A percentile compares a stretch with the other conserved stretches of the same genome.
Evolutionary conservation across 1,140 invertebrate genomes (phyloP).

Genomic region (Macrosteles quadrilineatus): DNA sequence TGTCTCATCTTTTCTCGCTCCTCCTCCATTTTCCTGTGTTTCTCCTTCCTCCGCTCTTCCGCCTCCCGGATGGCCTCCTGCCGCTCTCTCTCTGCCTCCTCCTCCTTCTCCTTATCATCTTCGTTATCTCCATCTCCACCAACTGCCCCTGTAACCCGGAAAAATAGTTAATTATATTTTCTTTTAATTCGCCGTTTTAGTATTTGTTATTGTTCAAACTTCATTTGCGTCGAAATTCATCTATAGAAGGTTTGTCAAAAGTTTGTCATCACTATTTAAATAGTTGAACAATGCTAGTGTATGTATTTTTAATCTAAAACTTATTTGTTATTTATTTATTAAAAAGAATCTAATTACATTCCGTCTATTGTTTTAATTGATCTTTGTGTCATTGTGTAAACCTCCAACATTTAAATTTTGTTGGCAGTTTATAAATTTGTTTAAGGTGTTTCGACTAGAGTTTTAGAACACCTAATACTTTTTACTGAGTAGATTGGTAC

Average conservation of each 20-base stretch:
- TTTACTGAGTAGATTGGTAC: too few species aligned
- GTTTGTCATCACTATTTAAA: neutral
- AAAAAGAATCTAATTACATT: neutral
- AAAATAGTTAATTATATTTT: neutral
- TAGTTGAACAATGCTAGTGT: too few species aligned
- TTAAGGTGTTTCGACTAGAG: too few species aligned
- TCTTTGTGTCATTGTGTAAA: neutral
- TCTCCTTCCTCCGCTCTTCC: slow-evolving; percentile 93
- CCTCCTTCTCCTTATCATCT: slow-evolving; percentile 92
- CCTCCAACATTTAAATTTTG: too few species aligned
- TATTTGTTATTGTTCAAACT: neutral
- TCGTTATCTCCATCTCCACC: slow-evolving; percentile 85
- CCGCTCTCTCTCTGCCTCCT: slow-evolving; percentile 91
- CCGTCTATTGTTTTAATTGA: neutral
- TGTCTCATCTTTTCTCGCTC: slow-evolving; percentile 97
- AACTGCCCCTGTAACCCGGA: slow-evolving; percentile 69
- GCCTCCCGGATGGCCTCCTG: slow-evolving; percentile 91
- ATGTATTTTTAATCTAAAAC: neutral
- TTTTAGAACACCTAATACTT: too few species aligned
- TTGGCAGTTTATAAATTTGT: too few species aligned
- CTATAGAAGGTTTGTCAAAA: neutral
- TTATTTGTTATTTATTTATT: neutral
- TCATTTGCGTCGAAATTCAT: neutral
- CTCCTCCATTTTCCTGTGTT: slow-evolving; percentile 97
- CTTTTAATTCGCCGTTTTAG: neutral